phyloP scores from a whole-genome alignment of 2,797 vertebrate species.

The Pseudomugil gertrudae region DNA sequence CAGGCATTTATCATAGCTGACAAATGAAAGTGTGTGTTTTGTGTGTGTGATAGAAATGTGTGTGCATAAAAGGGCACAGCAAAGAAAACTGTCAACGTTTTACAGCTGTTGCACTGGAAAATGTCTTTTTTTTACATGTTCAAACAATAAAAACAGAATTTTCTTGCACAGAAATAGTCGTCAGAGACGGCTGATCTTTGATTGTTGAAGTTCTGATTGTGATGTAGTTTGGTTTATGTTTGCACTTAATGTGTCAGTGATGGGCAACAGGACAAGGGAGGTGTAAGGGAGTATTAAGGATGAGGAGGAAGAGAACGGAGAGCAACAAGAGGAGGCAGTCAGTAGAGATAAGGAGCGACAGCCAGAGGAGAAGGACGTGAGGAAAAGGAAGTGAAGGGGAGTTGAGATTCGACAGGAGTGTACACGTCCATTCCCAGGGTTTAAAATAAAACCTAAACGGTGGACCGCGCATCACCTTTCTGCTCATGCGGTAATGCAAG shows the following conservation, averaged over 20 bases:
- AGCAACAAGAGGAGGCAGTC: slow-evolving; percentile 35
- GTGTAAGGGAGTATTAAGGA: slow-evolving; percentile 46
- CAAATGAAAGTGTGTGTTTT: slow-evolving; percentile 13
- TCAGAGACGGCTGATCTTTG: neutral
- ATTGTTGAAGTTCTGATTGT: neutral
- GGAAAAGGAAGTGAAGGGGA: slow-evolving; percentile 62
- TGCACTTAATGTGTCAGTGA: slow-evolving; percentile 3
- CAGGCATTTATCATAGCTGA: slow-evolving; percentile 56
- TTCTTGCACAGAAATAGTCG: neutral
- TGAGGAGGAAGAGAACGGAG: slow-evolving; percentile 45
- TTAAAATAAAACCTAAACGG: slow-evolving; percentile 8
- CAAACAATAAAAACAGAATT: neutral
- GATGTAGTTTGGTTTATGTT: neutral
- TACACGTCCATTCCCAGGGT: slow-evolving; percentile 18
- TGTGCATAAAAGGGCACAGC: neutral
- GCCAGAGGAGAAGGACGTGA: slow-evolving; percentile 32
- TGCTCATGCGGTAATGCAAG: neutral
- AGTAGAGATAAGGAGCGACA: slow-evolving; percentile 36
- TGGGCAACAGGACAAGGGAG: slow-evolving; percentile 23
- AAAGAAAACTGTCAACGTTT: neutral
- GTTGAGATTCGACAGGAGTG: slow-evolving; percentile 43
- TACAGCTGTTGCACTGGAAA: neutral
- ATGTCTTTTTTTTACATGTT: neutral
- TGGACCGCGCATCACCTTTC: slow-evolving; percentile 1
- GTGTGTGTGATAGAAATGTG: neutral